These are phyloP conservation scores for Sarcophaga bullata DNA, from an alignment of 1,140 invertebrate species.

Conservation along the genomic window DNA sequence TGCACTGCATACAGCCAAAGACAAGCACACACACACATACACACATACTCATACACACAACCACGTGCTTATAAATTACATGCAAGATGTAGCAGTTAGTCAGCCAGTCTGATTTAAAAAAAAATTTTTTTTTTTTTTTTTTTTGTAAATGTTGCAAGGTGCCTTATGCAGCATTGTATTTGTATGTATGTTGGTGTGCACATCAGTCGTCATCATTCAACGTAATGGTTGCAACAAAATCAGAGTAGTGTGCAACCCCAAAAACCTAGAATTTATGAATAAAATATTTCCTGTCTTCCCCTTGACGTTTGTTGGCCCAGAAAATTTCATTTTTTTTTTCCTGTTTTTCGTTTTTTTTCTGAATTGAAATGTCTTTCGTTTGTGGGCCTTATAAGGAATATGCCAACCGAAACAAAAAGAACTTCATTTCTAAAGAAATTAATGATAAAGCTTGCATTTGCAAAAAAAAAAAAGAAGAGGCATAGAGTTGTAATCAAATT, in stretches of 20 bases:
- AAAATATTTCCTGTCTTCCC: conserved; percentile 32
- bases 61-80: conserved; percentile 27
- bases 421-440: conserved; percentile 15
- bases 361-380: conserved; percentile 38
- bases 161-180: background rate
- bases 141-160: background rate
- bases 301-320: conserved; percentile 5
- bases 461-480: no score
- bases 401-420: conserved; percentile 12
- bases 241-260: conserved; percentile 22
- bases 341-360: background rate
- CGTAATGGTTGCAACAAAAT: background rate
- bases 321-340: conserved; percentile 10
- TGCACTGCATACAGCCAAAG: conserved; percentile 52
- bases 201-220: background rate
- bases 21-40: conserved; percentile 45
- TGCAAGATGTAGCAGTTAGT: conserved; percentile 19
- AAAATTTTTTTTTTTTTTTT: background rate
- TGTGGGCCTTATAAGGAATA: conserved; percentile 22
- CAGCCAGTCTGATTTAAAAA: background rate
- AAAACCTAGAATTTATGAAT: conserved; percentile 40
- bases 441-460: background rate
- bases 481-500: no score
- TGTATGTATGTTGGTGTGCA: background rate
- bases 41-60: background rate